These are phyloP conservation scores for Parapristionchus giblindavisi DNA, from an alignment of 2,888 invertebrate genomes.

Conservation along the genomic window DNA sequence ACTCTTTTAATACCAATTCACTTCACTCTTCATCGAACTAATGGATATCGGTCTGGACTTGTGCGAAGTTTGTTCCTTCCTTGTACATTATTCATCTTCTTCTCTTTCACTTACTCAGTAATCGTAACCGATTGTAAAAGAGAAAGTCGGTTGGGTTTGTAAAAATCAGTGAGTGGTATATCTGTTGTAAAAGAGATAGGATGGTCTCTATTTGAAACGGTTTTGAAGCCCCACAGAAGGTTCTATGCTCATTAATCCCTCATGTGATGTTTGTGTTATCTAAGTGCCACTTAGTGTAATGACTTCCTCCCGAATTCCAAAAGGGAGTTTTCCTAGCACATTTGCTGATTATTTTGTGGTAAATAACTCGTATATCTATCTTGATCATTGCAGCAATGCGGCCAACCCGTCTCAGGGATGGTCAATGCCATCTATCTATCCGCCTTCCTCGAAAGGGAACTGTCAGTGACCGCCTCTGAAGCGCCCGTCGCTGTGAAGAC, in stretches of 20 bases:
- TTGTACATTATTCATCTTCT: too few species aligned
- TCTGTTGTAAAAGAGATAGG: too few species aligned
- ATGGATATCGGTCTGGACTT: constrained; percentile 29
- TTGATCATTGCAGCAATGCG: constrained; percentile 32
- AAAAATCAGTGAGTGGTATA: too few species aligned
- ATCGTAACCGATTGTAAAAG: too few species aligned
- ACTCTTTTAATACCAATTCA: background rate
- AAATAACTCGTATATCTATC: background rate
- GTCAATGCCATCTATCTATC: constrained; percentile 52
- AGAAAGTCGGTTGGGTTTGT: too few species aligned
- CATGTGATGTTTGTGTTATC: too few species aligned
- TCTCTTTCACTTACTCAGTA: too few species aligned
- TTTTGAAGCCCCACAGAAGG: too few species aligned
- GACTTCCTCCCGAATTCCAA: background rate
- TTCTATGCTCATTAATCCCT: too few species aligned
- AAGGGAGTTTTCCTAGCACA: background rate
- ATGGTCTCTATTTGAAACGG: too few species aligned
- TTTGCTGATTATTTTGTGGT: too few species aligned
- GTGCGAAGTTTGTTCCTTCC: constrained; percentile 28
- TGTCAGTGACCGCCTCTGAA: constrained; percentile 47
- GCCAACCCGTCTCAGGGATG: constrained; percentile 42
- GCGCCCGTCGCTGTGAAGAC: constrained; percentile 52
- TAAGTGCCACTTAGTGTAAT: too few species aligned
- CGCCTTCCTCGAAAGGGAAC: constrained; percentile 52
- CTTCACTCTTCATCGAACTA: background rate